Evolutionary conservation across 2,797 vertebrate genomes (phyloP), one percentile per base, ranked within the genome.

Genomic region (Enteromius paludinosus): DNA sequence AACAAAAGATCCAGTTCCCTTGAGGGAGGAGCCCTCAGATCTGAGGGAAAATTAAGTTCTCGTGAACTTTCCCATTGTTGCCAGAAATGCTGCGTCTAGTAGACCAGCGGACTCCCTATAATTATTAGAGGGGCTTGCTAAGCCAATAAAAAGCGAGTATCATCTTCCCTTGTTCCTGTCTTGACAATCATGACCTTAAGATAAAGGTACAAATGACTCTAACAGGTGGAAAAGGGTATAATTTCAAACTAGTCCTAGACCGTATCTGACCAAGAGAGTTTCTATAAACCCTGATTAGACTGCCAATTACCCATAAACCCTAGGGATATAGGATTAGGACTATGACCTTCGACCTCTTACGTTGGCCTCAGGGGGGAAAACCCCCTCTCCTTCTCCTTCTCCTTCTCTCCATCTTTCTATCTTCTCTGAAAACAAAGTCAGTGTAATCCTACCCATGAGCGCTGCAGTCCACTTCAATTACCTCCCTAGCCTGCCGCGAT

Each of bases 271-370:
- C 80, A 2, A 86, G 83, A 90, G 73, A 89, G 84, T 87, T 82
- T 85, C 81, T 84, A 87, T 79, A 79, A 88, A 92, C 92, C 91
- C 93, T 93, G 93, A 95, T 94, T 93, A 95, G 92, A 88, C 89
- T 86, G 89, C 88, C 94, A 95, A 95, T 95, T 95, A 95, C 92
- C 92, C 92, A 92, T 66, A 87, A 86, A 90, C 91, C 92, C 93
- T 89, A 82, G 86, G 91, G 88, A 92, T 90, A 90, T 90, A 90
- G 93, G 92, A 94, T 94, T 93, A 95, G 93, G 91, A 89, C 85
- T 83, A 75, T 89, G 93, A 90, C 92, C 94, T 94, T 90, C 92
- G 93, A 94, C 94, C 94, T 88, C 82, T 68, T 82, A 75, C 61
- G 84, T 68, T 38, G 81, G 79, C 85, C 89, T 66, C 81, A 1